phyloP scores from a whole-genome alignment of 2,797 vertebrate species.

The Microctenopoma lineatum region DNA sequence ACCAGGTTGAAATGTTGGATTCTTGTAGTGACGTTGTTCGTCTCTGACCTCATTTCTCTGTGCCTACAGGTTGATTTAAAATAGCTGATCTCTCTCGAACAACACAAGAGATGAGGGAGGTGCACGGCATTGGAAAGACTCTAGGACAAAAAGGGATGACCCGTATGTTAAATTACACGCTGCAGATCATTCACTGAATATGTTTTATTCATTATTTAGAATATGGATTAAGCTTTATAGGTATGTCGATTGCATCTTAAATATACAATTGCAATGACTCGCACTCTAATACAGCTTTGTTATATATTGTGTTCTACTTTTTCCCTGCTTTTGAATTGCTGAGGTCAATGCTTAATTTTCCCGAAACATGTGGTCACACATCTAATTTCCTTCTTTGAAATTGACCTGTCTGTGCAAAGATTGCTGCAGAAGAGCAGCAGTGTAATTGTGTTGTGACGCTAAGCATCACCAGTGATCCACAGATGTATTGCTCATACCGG shows the following conservation, averaged over 20 bases:
- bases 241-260: not conserved
- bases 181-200: slow-evolving; percentile 21
- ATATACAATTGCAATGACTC: not conserved
- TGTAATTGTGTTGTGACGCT: not conserved
- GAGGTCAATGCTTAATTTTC: slow-evolving; percentile 8
- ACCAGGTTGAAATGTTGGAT: slow-evolving; percentile 32
- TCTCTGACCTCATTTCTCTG: slow-evolving; percentile 62
- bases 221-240: not conserved
- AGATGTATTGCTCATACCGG: not conserved
- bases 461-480: slow-evolving; percentile 2
- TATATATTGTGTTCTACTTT: not conserved
- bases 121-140: slow-evolving; percentile 8
- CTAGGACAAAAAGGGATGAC: not conserved
- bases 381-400: slow-evolving; percentile 6
- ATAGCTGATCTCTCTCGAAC: slow-evolving; percentile 37
- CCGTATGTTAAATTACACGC: slow-evolving; percentile 16
- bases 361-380: slow-evolving; percentile 1
- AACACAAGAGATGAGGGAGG: slow-evolving; percentile 21
- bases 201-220: slow-evolving; percentile 1
- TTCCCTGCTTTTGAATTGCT: not conserved
- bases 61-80: slow-evolving; percentile 59
- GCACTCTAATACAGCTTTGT: not conserved
- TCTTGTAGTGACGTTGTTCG: slow-evolving; percentile 36
- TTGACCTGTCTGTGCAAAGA: slow-evolving; percentile 12
- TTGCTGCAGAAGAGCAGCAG: slow-evolving; percentile 4